phyloP scores from a whole-genome alignment of 1,140 invertebrate genomes.

The Drosophila dunni region DNA sequence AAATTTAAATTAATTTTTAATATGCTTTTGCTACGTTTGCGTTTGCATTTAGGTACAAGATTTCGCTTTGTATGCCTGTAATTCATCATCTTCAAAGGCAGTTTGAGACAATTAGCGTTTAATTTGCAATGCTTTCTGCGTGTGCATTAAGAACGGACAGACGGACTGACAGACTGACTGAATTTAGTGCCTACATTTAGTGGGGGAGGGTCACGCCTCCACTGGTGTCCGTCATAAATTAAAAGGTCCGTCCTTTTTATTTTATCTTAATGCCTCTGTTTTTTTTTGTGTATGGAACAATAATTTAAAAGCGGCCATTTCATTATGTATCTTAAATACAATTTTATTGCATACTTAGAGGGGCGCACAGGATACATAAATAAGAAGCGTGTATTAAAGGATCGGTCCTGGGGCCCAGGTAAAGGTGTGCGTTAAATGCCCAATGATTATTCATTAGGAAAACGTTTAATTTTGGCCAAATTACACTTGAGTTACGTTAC shows the following conservation, averaged over 20 bases:
- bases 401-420: too few relatives aligned
- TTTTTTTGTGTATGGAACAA: slow-evolving; percentile 49
- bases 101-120: slow-evolving; percentile 69
- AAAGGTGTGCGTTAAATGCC: slow-evolving; percentile 31
- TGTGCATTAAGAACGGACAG: slow-evolving; percentile 24
- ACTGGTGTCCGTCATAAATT: slow-evolving; percentile 64
- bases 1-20: slow-evolving; percentile 80
- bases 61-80: slow-evolving; percentile 2
- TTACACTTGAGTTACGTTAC: slow-evolving; percentile 16
- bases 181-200: slow-evolving; percentile 27
- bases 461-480: slow-evolving; percentile 39
- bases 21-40: slow-evolving; percentile 36
- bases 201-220: background rate
- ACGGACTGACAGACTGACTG: too few relatives aligned
- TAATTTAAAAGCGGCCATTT: slow-evolving; percentile 74
- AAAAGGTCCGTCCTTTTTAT: slow-evolving; percentile 50
- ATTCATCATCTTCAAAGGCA: slow-evolving; percentile 75
- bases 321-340: slow-evolving; percentile 64
- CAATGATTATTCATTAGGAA: slow-evolving; percentile 54
- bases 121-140: slow-evolving; percentile 58
- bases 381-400: background rate
- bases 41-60: background rate
- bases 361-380: slow-evolving; percentile 23
- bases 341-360: slow-evolving; percentile 74
- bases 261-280: slow-evolving; percentile 64